Evolutionary conservation across 2,888 invertebrate species (phyloP), one percentile per base, ranked within the genome.

Genomic region (Drosophila phalerata): DNA sequence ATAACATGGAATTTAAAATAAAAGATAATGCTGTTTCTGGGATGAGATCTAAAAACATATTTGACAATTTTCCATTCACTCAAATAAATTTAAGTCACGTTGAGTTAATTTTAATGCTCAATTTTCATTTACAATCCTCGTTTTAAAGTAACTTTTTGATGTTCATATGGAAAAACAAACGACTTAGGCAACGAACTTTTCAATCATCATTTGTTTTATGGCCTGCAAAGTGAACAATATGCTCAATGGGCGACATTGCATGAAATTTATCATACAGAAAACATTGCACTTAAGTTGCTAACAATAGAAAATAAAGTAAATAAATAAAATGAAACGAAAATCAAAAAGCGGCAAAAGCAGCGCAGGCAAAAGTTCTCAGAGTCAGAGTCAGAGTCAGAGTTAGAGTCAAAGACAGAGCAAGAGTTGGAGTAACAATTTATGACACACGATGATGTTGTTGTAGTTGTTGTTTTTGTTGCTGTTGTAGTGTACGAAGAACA

Each of bases 121-220:
- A 34, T 11, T 34, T 0, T 13, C 13, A 34, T 11, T 32, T 32
- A 4, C 3, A 34, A 13, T 13, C 5, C 34, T n/a, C 2, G 5
- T 1, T 13, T 19, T 32, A 22, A 19, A 22, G 5, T 5, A 25
- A 11, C 1, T n/a, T 0, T 11, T 25, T 37, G 3, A 32, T 22
- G 11, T 43, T 32, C 19, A 32, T 22, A 4, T 8, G 32, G 9
- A 30, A 69, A 79, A 80, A 88, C 88, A 84, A 86, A 86, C 88
- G 88, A 86, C 86, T 88, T 87, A 74, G 76, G 78, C 81, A 88
- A 86, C 86, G 72, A 86, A 88, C 86, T 73, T 75, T 75, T 37
- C 58, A 53, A 49, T 45, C 13, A 58, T 22, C 2, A 22, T 22
- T 22, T 22, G 5, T 45, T 37, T 37, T 22, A 45, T 45, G 45